Evolutionary conservation across 2,888 invertebrate genomes (phyloP), one percentile per base, ranked within the genome.

Genomic region (Xanthorhoe designata): DNA sequence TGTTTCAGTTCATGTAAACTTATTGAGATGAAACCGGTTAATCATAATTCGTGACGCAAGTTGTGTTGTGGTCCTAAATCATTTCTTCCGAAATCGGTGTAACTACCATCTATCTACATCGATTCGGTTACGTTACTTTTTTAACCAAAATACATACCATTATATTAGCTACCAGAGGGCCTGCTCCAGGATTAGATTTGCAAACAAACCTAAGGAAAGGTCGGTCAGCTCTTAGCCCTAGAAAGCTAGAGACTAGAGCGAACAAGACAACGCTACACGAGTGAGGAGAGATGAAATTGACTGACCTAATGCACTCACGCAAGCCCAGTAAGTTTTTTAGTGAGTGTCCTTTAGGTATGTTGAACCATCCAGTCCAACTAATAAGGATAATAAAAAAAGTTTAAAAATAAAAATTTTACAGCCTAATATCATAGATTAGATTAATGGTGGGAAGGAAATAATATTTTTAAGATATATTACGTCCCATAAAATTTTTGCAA

Each of bases 301-400:
- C 82, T 86, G 84, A 86, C 84, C 86, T 85, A 86, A 84, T 84
- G 83, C 81, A 83, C 79, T 81, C 51, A 64, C 66, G 60, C 69
- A 67, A 75, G 72, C 72, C 78, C 55, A 65, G 64, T 59, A 74
- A 71, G 73, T 75, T 72, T 75, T 75, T 74, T 76, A 70, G 70
- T 75, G 67, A 69, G 71, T 54, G 51, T 52, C 9, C 45, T 55
- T 62, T 49, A 32, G 42, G 13, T 47, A 58, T 58, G 50, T 17
- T 56, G 50, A 54, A 54, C 50, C 0, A 51, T 32, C 45, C 15
- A 17, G 49, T 24, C 2, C 4, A 3, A 24, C 24, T 24, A 24
- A 24, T 24, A 24, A 24, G 4, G 24, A 24, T 24, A 24, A 4
- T 1, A 24, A 7, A 32, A 13, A 42, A 42, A 5, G 13, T 42